Conservation (phyloP, 2,888 invertebrate genomes). For the Melanostoma scalare region DNA sequence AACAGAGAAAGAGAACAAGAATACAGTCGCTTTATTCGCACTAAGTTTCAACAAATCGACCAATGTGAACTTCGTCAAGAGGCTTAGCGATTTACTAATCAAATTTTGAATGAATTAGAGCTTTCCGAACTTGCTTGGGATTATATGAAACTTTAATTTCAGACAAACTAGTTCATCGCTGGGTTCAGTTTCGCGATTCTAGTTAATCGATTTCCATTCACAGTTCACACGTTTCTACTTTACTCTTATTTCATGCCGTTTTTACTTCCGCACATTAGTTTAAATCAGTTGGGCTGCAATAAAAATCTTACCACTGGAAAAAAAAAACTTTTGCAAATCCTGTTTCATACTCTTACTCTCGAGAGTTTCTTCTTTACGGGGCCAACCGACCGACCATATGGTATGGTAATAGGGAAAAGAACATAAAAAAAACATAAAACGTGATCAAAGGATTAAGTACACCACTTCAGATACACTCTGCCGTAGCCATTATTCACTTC, state of each 20-base stretch:
- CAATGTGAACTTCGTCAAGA: no score
- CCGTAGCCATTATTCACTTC: slow-evolving; percentile 20
- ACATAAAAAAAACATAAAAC: slow-evolving; percentile 41
- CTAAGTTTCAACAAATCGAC: no score
- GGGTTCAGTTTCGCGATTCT: no score
- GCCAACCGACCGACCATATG: background rate
- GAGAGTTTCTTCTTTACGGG: background rate
- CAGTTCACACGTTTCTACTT: background rate
- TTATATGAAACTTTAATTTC: no score
- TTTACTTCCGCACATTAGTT: slow-evolving; percentile 40
- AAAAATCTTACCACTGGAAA: background rate
- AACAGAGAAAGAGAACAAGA: no score
- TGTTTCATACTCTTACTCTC: background rate
- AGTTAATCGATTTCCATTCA: no score
- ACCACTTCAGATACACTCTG: slow-evolving; percentile 24
- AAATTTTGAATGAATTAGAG: no score
- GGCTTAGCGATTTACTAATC: no score
- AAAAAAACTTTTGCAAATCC: background rate
- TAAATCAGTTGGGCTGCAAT: background rate
- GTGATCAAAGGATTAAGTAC: slow-evolving; percentile 63
- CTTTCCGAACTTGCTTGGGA: no score
- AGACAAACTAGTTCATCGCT: no score
- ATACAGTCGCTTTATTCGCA: no score
- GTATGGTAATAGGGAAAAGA: background rate
- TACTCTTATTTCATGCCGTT: slow-evolving; percentile 21